Percentiles rank a stretch among this genome's conserved stretches.
Conservation (phyloP, 2,888 invertebrate genomes). For the Rhingia rostrata region DNA sequence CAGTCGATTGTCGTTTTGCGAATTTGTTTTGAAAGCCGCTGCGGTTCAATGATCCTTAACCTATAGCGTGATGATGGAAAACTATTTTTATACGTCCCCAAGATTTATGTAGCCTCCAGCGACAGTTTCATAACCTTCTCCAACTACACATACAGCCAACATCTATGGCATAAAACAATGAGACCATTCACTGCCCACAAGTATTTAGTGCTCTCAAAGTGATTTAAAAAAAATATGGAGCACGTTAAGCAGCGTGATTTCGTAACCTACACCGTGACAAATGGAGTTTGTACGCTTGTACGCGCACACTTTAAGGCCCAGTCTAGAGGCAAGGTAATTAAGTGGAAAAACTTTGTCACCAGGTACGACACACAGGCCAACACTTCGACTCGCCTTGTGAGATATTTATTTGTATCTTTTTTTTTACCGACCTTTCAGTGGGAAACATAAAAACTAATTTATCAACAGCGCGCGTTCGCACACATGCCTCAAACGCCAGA, state of each 20-base stretch:
- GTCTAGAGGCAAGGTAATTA: constrained; percentile 45
- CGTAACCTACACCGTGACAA: constrained; percentile 65
- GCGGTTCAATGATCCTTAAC: constrained; percentile 50
- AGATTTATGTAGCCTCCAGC: constrained; percentile 31
- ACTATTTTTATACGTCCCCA: constrained; percentile 24
- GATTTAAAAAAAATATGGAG: constrained; percentile 41
- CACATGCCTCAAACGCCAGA: constrained; percentile 8
- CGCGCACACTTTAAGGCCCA: constrained; percentile 25
- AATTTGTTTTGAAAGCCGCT: constrained; percentile 1
- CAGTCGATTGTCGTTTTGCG: constrained; percentile 16
- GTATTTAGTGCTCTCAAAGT: constrained; percentile 20
- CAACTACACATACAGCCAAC: background rate
- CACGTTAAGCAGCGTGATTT: constrained; percentile 57
- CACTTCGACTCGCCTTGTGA: constrained; percentile 26
- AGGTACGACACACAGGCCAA: constrained; percentile 23
- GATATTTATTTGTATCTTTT: background rate
- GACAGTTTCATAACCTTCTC: constrained; percentile 59
- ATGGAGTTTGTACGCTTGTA: constrained; percentile 23
- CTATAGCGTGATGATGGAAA: constrained; percentile 36
- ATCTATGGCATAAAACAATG: constrained; percentile 46
- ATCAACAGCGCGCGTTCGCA: background rate
- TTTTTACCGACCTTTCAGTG: constrained; percentile 13
- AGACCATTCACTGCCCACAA: constrained; percentile 34
- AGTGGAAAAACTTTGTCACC: constrained; percentile 43
- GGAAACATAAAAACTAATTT: constrained; percentile 20